These are phyloP conservation scores for Colaptes auratus DNA, from an alignment of 2,113 vertebrate genomes.

Conservation along the genomic window DNA sequence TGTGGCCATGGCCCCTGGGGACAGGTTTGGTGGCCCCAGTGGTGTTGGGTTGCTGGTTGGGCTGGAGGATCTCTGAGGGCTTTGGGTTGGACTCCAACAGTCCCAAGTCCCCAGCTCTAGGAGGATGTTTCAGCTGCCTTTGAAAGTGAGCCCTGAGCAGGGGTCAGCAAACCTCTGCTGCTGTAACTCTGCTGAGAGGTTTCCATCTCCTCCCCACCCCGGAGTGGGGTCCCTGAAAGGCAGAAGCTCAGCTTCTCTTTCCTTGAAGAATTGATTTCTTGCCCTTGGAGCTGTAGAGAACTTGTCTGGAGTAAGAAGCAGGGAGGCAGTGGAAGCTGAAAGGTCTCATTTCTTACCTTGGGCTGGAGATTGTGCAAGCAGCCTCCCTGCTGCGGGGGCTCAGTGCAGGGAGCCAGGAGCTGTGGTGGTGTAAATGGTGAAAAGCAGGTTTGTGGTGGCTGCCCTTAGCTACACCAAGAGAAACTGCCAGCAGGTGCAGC, in stretches of 20 bases:
- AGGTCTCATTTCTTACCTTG: neutral
- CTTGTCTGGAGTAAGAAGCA: neutral
- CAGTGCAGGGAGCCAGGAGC: neutral
- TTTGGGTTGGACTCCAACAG: no score
- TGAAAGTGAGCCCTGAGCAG: neutral
- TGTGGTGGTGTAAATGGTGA: no score
- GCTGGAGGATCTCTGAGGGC: no score
- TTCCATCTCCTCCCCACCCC: neutral
- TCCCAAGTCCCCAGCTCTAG: neutral
- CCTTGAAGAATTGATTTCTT: neutral
- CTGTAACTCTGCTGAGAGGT: neutral
- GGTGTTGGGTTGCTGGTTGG: no score
- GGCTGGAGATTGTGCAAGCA: neutral
- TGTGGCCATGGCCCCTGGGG: no score
- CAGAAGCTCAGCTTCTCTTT: neutral
- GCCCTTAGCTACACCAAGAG: neutral
- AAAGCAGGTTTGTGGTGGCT: neutral
- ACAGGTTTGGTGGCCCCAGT: no score
- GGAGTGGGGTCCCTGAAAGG: neutral
- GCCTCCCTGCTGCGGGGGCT: neutral
- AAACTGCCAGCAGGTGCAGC: accelerated
- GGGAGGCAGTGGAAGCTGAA: neutral
- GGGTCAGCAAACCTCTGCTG: neutral
- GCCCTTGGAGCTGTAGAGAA: neutral
- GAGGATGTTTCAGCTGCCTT: neutral